These are phyloP conservation scores for Gallinago nigripennis DNA, from an alignment of 2,797 vertebrate genomes.

Conservation along the genomic window DNA sequence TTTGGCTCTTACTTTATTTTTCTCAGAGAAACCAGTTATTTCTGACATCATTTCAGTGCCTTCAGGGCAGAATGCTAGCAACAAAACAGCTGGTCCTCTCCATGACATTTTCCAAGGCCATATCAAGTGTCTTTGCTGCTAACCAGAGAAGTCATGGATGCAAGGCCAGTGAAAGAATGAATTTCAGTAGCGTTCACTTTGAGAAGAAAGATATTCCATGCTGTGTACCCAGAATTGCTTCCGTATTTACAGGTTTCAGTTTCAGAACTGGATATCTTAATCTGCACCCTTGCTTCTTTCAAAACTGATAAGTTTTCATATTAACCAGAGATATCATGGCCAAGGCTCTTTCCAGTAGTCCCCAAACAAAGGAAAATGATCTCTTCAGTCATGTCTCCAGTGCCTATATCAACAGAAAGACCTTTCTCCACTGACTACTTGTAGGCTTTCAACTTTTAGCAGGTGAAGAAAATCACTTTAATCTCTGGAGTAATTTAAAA, in stretches of 20 bases:
- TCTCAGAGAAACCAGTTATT: neutral
- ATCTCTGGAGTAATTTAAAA: neutral
- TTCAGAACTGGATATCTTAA: neutral
- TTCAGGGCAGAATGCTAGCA: neutral
- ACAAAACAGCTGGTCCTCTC: neutral
- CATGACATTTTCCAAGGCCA: neutral
- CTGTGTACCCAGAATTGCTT: neutral
- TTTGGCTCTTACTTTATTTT: slow-evolving; percentile 27
- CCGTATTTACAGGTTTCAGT: neutral
- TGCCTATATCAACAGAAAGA: neutral
- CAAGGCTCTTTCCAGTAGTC: neutral
- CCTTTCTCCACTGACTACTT: neutral
- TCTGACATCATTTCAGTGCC: slow-evolving; percentile 24
- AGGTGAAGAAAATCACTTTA: neutral
- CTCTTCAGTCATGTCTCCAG: neutral
- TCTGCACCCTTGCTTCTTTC: neutral
- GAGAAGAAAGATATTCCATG: neutral
- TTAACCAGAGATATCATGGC: neutral
- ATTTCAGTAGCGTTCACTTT: neutral
- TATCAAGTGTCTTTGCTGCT: neutral
- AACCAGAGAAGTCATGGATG: neutral
- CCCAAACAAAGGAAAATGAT: neutral
- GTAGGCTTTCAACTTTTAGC: neutral
- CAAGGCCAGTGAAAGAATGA: neutral
- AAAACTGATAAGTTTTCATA: neutral